These are phyloP conservation scores for Biston stratarius DNA, from an alignment of 2,888 invertebrate genomes.

Conservation along the genomic window DNA sequence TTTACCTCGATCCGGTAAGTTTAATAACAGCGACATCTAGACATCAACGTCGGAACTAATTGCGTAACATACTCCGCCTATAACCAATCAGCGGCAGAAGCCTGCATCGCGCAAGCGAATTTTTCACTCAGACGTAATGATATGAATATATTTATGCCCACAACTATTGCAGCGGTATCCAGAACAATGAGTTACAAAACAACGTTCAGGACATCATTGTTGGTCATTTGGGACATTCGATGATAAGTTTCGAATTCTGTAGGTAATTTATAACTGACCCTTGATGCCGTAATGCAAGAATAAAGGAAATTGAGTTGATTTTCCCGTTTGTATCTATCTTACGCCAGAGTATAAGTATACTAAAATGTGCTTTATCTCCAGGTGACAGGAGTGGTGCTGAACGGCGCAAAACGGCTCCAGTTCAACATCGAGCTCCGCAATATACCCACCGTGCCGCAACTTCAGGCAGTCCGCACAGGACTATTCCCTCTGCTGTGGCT, in stretches of 20 bases:
- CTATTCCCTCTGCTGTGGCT: constrained; percentile 87
- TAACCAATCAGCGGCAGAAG: too few species aligned
- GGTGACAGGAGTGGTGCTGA: constrained; percentile 84
- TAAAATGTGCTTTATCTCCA: constrained; percentile 51
- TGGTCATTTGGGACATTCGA: too few species aligned
- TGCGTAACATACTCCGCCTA: too few species aligned
- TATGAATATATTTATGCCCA: too few species aligned
- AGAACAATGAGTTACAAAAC: too few species aligned
- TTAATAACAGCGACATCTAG: neutral
- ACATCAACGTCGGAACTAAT: neutral
- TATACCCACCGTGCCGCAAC: constrained; percentile 71
- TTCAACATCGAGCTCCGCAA: constrained; percentile 84
- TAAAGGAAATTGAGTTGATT: too few species aligned
- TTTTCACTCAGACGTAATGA: neutral
- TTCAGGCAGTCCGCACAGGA: constrained; percentile 83
- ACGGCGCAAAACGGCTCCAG: constrained; percentile 83
- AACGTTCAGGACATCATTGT: too few species aligned
- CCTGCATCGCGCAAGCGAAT: neutral
- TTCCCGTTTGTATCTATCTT: too few species aligned
- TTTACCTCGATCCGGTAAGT: constrained; percentile 88
- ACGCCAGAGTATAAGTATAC: neutral
- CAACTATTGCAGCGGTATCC: too few species aligned
- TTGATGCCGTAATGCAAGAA: too few species aligned
- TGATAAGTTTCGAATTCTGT: too few species aligned
- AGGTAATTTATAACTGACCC: too few species aligned